Evolutionary conservation across 2,113 vertebrate genomes (phyloP).

Genomic region (Cryptomyrus ogoouensis): DNA sequence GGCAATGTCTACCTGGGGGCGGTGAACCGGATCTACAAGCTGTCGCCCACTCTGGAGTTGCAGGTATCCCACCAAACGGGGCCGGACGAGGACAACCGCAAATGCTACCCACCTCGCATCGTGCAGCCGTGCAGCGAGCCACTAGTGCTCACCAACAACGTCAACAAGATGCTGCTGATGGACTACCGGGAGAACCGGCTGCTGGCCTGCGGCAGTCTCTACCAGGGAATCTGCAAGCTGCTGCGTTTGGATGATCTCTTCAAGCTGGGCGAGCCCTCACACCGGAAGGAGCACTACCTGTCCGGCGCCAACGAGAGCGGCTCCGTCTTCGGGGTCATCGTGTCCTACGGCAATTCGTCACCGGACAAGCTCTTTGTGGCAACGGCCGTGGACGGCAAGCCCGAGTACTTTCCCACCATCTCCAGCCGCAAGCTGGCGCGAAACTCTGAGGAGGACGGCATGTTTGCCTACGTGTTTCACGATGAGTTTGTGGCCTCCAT

Average conservation of each 20-base stretch:
- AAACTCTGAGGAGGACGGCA: constrained; percentile 92
- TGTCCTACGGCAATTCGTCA: constrained; percentile 83
- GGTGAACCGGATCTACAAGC: constrained; percentile 94
- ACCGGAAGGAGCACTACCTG: constrained; percentile 97
- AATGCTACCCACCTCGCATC: constrained; percentile 93
- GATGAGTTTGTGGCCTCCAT: constrained; percentile 97
- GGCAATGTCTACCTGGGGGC: constrained; percentile 92
- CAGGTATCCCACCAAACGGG: constrained; percentile 88
- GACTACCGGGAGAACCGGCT: constrained; percentile 93
- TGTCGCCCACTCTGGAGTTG: constrained; percentile 78
- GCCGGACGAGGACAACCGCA: constrained; percentile 94
- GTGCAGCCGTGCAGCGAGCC: constrained; percentile 93
- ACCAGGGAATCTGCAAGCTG: constrained; percentile 96
- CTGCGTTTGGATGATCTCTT: constrained; percentile 93
- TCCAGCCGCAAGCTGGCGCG: constrained; percentile 90
- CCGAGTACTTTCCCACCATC: constrained; percentile 97
- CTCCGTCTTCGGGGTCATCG: constrained; percentile 93
- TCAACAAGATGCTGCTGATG: constrained; percentile 97
- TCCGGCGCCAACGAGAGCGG: constrained; percentile 94
- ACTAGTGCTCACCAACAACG: constrained; percentile 83
- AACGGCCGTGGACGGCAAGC: constrained; percentile 92
- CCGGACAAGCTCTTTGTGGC: constrained; percentile 93
- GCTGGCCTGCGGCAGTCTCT: constrained; percentile 91
- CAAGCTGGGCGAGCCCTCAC: constrained; percentile 92
- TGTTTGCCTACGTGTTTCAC: constrained; percentile 97